Evolutionary conservation across 92 coral and sea anemone species (phyloP).

Genomic region (Plumapathes pennacea): DNA sequence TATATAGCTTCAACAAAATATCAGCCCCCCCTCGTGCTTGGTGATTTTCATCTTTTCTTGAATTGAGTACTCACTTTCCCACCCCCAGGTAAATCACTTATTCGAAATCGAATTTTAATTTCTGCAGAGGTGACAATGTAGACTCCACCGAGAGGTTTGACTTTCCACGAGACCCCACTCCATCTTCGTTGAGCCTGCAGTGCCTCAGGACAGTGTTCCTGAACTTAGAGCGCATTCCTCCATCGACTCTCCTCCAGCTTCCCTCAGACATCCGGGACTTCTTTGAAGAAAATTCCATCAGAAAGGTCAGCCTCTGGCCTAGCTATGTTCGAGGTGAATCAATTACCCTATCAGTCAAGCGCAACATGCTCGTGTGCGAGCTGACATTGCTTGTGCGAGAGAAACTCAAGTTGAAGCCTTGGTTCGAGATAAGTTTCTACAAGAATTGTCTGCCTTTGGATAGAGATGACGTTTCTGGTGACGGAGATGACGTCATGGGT

Average conservation of each 20-base stretch:
- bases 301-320: constrained; percentile 46
- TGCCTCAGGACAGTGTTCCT: constrained; percentile 46
- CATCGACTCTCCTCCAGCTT: constrained; percentile 7
- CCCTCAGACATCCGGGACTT: constrained; percentile 33
- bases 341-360: constrained; percentile 8
- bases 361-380: constrained; percentile 37
- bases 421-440: constrained; percentile 10
- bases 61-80: too few species aligned
- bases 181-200: constrained; percentile 34
- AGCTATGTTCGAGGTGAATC: constrained; percentile 1
- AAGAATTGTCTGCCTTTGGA: constrained; percentile 32
- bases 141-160: too few species aligned
- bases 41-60: too few species aligned
- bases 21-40: too few species aligned
- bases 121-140: too few species aligned
- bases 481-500: constrained; percentile 11
- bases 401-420: constrained; percentile 14
- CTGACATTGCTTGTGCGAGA: constrained; percentile 22
- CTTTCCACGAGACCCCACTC: too few species aligned
- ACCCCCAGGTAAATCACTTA: too few species aligned
- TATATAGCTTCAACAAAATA: too few species aligned
- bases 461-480: constrained; percentile 16
- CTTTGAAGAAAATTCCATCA: constrained; percentile 9
- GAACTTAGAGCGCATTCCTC: constrained; percentile 12
- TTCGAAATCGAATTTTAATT: too few species aligned